Percentiles rank a stretch among this genome's conserved stretches.
Conservation (phyloP, 2,113 vertebrate species). For the Pimephales promelas region DNA sequence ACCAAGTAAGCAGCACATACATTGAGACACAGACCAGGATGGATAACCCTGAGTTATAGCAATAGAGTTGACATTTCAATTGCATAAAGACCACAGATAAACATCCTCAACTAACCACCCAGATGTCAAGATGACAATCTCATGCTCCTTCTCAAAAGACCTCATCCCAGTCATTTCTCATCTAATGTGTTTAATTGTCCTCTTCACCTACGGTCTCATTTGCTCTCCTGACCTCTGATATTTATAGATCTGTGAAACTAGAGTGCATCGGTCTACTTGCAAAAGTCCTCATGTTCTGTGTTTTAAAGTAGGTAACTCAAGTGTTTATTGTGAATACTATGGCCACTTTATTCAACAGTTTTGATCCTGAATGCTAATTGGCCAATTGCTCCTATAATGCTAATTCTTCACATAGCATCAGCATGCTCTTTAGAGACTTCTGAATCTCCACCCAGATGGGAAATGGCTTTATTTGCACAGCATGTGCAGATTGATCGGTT, state of each 20-base stretch:
- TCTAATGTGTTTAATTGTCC: not conserved
- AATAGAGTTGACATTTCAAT: not conserved
- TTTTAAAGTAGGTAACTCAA: too few relatives aligned
- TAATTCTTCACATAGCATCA: not conserved
- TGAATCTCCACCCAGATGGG: not conserved
- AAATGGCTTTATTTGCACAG: not conserved
- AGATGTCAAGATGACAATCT: not conserved
- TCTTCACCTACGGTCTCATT: constrained; percentile 31
- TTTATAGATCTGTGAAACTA: constrained; percentile 70
- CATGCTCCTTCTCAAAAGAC: not conserved
- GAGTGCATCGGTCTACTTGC: constrained; percentile 52
- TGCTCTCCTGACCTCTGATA: constrained; percentile 59
- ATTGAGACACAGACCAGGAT: not conserved
- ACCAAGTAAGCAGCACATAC: not conserved
- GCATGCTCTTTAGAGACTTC: not conserved
- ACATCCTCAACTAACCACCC: not conserved
- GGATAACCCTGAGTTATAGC: not conserved
- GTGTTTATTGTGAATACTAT: not conserved
- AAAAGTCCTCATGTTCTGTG: not conserved
- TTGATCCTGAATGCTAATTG: not conserved
- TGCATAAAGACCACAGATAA: not conserved
- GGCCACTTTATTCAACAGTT: not conserved
- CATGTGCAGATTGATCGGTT: not conserved
- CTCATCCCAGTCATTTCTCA: not conserved
- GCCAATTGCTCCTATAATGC: not conserved